A percentile compares a stretch with the other conserved stretches of the same genome.
Evolutionary conservation across 2,113 vertebrate species (phyloP).

Genomic region (Eupsittula cactorum): DNA sequence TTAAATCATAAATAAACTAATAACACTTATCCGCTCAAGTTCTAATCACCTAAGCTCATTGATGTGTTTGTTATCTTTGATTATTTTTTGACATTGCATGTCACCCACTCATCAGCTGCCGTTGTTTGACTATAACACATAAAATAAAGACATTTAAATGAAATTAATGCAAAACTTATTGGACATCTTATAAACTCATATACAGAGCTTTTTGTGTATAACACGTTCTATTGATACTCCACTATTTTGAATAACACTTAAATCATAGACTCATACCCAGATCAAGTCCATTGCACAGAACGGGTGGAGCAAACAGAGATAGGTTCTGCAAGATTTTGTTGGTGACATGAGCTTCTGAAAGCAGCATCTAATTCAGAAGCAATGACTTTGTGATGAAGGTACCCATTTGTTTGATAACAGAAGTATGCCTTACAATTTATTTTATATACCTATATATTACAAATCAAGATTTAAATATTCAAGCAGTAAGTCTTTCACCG

Average conservation of each 20-base stretch:
- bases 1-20: slow-evolving; percentile 12
- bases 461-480: background rate
- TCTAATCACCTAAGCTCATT: background rate
- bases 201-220: background rate
- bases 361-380: background rate
- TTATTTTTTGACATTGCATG: background rate
- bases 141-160: background rate
- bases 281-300: background rate
- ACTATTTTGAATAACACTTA: background rate
- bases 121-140: background rate
- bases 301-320: background rate
- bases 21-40: background rate
- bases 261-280: background rate
- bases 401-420: background rate
- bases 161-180: background rate
- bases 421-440: background rate
- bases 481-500: background rate
- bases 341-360: background rate
- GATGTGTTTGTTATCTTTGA: background rate
- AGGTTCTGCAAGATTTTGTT: background rate
- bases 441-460: background rate
- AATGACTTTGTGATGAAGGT: background rate
- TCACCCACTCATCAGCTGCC: background rate
- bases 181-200: background rate
- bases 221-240: background rate